Conservation (phyloP, 2,888 invertebrate genomes). For the Chrysolina americana region DNA sequence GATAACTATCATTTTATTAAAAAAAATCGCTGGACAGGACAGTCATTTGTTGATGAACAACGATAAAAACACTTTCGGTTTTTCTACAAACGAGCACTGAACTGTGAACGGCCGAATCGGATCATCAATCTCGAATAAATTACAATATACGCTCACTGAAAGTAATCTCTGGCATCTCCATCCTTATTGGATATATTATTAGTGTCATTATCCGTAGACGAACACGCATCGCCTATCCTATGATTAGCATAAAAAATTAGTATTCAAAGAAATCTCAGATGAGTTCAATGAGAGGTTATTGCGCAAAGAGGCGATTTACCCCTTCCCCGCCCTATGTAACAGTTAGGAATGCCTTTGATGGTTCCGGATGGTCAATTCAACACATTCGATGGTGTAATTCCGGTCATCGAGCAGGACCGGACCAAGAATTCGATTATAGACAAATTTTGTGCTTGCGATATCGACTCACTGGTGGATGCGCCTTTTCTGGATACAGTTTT, state of each 20-base stretch:
- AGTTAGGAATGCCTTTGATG: slow-evolving; percentile 52
- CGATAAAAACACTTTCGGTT: slow-evolving; percentile 10
- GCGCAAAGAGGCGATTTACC: slow-evolving; percentile 28
- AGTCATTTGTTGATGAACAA: too few species aligned
- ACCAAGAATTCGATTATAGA: too few species aligned
- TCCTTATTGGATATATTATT: slow-evolving; percentile 1
- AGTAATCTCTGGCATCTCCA: slow-evolving; percentile 21
- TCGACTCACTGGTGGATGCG: too few species aligned
- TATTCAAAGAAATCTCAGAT: neutral
- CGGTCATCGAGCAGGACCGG: slow-evolving; percentile 52
- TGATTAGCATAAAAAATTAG: slow-evolving; percentile 24
- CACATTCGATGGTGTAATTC: slow-evolving; percentile 59
- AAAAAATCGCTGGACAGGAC: too few species aligned
- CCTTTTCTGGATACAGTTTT: too few species aligned
- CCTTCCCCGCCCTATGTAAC: slow-evolving; percentile 36
- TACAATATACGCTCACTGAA: neutral
- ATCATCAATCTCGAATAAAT: slow-evolving; percentile 12
- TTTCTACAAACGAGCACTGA: neutral
- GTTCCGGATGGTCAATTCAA: slow-evolving; percentile 58
- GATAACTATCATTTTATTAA: too few species aligned
- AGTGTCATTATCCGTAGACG: slow-evolving; percentile 2
- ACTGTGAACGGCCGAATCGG: slow-evolving; percentile 3
- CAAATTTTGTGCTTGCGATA: too few species aligned
- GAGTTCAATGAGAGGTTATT: slow-evolving; percentile 13
- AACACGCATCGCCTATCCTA: neutral